These are phyloP conservation scores for Leucophenga varia DNA, from an alignment of 1,140 invertebrate species.

Conservation along the genomic window DNA sequence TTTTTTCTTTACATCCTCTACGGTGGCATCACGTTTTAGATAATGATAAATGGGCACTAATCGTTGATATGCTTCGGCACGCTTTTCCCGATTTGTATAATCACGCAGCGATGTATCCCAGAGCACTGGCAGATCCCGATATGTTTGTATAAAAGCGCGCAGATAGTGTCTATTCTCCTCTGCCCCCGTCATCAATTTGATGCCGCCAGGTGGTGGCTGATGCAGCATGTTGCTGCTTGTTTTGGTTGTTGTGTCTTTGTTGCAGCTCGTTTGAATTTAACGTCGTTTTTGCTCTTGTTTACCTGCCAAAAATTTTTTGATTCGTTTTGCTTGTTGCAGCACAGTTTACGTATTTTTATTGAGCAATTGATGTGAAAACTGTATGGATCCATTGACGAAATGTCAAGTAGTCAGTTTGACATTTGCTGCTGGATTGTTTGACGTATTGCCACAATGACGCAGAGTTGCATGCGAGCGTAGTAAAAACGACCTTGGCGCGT, in stretches of 20 bases:
- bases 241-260: too few species aligned
- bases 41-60: constrained; percentile 51
- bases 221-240: too few species aligned
- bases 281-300: neutral
- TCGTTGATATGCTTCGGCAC: constrained; percentile 44
- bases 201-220: constrained; percentile 14
- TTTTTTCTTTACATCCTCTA: constrained; percentile 52
- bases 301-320: too few species aligned
- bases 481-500: too few species aligned
- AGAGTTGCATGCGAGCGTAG: too few species aligned
- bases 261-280: too few species aligned
- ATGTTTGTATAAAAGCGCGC: constrained; percentile 46
- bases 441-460: constrained; percentile 51
- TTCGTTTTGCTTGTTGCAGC: too few species aligned
- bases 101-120: constrained; percentile 50
- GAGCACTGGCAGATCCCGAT: constrained; percentile 43
- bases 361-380: too few species aligned
- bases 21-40: constrained; percentile 44
- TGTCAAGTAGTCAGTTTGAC: constrained; percentile 28
- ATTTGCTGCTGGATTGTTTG: constrained; percentile 38
- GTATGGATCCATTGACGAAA: constrained; percentile 42
- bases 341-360: too few species aligned
- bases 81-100: constrained; percentile 49
- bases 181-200: constrained; percentile 43
- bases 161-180: constrained; percentile 49